Conservation (phyloP, 2,797 vertebrate species). For the Galago senegalensis region DNA sequence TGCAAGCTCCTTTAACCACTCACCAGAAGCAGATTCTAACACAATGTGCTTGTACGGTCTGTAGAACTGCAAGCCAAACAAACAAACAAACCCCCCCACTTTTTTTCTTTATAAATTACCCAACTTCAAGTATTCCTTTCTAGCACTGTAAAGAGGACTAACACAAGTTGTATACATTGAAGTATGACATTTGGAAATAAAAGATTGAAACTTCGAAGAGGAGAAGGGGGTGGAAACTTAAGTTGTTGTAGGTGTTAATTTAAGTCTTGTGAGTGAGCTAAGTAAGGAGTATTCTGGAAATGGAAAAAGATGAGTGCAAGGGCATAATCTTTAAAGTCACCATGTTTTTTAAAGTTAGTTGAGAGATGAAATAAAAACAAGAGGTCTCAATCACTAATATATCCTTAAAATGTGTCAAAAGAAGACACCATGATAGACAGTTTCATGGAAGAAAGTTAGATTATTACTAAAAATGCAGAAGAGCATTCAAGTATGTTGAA, state of each 20-base stretch:
- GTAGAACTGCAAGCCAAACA: background rate
- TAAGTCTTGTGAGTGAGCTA: background rate
- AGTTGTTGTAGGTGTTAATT: too few species aligned
- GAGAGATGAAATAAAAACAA: background rate
- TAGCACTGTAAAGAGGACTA: background rate
- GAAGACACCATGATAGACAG: background rate
- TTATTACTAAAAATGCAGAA: background rate
- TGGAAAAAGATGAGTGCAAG: background rate
- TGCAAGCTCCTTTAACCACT: background rate
- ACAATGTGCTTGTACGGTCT: background rate
- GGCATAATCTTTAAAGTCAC: background rate
- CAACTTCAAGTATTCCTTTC: background rate
- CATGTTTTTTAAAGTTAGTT: background rate
- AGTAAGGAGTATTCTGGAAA: background rate
- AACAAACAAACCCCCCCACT: too few species aligned
- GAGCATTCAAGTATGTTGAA: background rate
- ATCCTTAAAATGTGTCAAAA: background rate
- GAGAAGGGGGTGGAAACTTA: background rate
- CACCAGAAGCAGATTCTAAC: accelerated
- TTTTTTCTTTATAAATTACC: background rate
- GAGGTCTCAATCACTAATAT: background rate
- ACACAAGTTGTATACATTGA: background rate
- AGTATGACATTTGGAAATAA: background rate
- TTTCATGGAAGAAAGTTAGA: background rate
- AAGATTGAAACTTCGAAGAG: background rate